phyloP scores from a whole-genome alignment of 1,140 invertebrate genomes.

The Manduca sexta region DNA sequence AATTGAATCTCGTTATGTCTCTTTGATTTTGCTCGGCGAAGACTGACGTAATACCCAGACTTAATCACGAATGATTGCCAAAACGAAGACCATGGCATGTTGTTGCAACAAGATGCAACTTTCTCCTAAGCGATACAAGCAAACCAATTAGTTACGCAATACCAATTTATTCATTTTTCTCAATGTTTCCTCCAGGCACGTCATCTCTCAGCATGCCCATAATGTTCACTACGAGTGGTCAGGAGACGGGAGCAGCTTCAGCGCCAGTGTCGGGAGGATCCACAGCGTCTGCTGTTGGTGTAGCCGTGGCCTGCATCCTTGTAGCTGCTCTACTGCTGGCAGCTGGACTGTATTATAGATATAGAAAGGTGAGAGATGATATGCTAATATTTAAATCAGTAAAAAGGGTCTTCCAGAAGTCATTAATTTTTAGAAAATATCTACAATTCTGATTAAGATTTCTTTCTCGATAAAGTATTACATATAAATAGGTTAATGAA shows the following conservation, averaged over 20 bases:
- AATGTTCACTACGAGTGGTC: slow-evolving; percentile 81
- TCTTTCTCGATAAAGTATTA: background rate
- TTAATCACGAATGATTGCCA: too few species aligned
- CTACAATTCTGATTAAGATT: background rate
- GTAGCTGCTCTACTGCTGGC: slow-evolving; percentile 77
- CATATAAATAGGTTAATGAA: too few species aligned
- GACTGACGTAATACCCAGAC: too few species aligned
- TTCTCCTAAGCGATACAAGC: too few species aligned
- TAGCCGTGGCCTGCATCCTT: slow-evolving; percentile 78
- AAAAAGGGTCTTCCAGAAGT: too few species aligned
- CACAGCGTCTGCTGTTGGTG: slow-evolving; percentile 78
- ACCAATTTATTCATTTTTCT: too few species aligned
- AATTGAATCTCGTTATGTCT: too few species aligned
- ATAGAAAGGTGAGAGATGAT: slow-evolving; percentile 69
- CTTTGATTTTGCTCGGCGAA: too few species aligned
- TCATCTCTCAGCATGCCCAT: slow-evolving; percentile 82
- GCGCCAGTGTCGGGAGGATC: slow-evolving; percentile 73
- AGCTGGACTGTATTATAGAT: slow-evolving; percentile 79
- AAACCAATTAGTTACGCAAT: too few species aligned
- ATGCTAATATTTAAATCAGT: background rate
- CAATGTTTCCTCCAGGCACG: slow-evolving; percentile 71
- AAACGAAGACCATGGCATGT: too few species aligned
- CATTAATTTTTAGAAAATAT: too few species aligned
- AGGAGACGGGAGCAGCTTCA: slow-evolving; percentile 77
- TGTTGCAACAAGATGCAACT: too few species aligned